Conservation (phyloP, 2,113 vertebrate species). For the Opisthocomus hoazin region DNA sequence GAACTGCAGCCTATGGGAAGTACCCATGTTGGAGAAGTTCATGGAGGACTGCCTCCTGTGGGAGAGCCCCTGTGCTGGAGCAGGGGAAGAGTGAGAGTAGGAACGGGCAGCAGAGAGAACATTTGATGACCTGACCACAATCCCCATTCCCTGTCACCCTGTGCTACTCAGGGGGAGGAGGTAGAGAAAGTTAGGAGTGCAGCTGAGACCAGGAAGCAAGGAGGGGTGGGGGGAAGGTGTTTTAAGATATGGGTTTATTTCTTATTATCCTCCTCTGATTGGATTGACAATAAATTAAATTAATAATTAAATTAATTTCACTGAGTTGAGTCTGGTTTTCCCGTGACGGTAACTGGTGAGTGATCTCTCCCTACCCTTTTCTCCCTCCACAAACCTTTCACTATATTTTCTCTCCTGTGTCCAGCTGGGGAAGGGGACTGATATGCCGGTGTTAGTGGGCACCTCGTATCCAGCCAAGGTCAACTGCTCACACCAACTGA, state of each 20-base stretch:
- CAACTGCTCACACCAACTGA: neutral
- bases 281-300: neutral
- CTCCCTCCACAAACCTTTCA: accelerated
- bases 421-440: neutral
- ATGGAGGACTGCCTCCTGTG: neutral
- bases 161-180: accelerated
- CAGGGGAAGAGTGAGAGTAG: neutral
- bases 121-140: neutral
- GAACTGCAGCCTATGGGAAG: neutral
- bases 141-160: accelerated
- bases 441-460: accelerated
- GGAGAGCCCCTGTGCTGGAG: accelerated
- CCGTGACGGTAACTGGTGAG: neutral
- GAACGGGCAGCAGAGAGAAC: accelerated
- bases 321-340: neutral
- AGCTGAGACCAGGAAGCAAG: neutral
- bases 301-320: neutral
- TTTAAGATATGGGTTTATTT: neutral
- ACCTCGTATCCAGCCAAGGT: neutral
- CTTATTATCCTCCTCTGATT: neutral
- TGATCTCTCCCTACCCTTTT: neutral
- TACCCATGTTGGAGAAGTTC: neutral
- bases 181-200: neutral
- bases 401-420: neutral
- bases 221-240: neutral